Percentiles rank a stretch among this genome's conserved stretches.
These are phyloP conservation scores for Strigops habroptila DNA, from an alignment of 2,113 vertebrate genomes.

Conservation along the genomic window DNA sequence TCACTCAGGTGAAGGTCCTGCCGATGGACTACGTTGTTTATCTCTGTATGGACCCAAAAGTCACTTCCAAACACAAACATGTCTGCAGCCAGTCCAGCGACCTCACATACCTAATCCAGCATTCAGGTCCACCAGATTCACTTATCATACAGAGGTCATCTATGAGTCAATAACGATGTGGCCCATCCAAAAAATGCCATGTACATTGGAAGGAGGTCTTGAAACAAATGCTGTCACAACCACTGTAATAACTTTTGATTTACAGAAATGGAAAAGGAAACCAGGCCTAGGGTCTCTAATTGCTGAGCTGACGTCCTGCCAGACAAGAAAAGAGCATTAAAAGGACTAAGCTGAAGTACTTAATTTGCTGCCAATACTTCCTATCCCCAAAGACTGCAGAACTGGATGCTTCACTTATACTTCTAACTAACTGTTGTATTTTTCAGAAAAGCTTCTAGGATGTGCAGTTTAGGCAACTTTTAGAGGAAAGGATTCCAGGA, in stretches of 20 bases:
- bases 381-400: background rate
- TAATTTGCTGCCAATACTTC: background rate
- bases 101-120: background rate
- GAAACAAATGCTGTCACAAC: background rate
- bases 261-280: background rate
- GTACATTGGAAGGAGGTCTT: background rate
- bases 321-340: background rate
- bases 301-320: background rate
- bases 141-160: background rate
- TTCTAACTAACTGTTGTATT: background rate
- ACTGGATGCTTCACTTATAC: background rate
- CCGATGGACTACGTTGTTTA: rapidly evolving
- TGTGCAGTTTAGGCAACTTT: background rate
- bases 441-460: background rate
- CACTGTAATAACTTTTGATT: background rate
- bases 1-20: background rate
- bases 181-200: background rate
- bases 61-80: background rate
- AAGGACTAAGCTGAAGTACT: background rate
- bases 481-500: background rate
- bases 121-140: background rate
- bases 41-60: background rate
- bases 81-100: background rate
- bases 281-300: background rate
- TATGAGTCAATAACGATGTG: background rate